Conservation (phyloP, 2,888 invertebrate genomes). For the Julus scanicus region DNA sequence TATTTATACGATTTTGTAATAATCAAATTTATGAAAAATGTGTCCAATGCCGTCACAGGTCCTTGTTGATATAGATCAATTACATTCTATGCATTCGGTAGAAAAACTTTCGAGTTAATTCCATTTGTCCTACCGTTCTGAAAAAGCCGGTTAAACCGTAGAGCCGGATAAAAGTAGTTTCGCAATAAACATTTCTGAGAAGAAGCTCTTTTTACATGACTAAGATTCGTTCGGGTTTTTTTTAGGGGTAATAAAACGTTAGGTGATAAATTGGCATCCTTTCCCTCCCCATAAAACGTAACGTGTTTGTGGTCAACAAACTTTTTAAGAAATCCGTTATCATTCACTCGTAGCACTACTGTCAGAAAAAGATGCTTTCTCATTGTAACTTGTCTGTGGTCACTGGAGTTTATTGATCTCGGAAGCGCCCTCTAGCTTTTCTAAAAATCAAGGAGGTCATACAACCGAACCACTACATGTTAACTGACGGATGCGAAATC, state of each 20-base stretch:
- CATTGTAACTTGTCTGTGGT: background rate
- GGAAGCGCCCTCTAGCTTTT: conserved; percentile 21
- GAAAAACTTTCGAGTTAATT: too few species aligned
- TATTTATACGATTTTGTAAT: too few species aligned
- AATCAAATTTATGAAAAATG: too few species aligned
- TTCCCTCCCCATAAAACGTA: background rate
- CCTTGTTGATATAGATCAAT: too few species aligned
- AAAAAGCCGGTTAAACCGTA: too few species aligned
- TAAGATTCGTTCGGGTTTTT: background rate
- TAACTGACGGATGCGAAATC: conserved; percentile 21
- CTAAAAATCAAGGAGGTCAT: conserved; percentile 26
- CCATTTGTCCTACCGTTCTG: too few species aligned
- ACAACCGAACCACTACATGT: conserved; percentile 1
- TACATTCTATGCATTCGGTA: too few species aligned
- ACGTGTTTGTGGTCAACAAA: conserved; percentile 27
- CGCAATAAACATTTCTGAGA: background rate
- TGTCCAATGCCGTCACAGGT: too few species aligned
- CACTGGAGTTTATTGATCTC: conserved; percentile 42
- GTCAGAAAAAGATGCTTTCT: conserved; percentile 34
- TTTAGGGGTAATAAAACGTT: background rate
- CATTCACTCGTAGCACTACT: background rate
- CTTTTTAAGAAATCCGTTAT: background rate
- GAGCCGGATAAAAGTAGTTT: too few species aligned
- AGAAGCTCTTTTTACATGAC: background rate
- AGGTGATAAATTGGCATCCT: background rate